Evolutionary conservation across 2,888 invertebrate species (phyloP).

Genomic region (Achlya flavicornis): DNA sequence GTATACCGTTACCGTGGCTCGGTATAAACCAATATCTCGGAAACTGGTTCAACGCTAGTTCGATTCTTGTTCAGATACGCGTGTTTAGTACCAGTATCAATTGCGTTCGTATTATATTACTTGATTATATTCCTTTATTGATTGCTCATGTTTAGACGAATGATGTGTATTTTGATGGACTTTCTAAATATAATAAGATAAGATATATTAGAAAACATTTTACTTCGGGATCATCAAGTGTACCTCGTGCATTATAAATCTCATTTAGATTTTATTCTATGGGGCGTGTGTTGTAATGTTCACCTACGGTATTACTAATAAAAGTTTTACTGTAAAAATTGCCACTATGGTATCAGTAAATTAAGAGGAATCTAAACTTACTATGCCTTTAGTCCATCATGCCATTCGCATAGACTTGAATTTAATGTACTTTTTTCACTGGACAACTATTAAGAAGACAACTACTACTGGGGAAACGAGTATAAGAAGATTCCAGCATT

Average conservation of each 20-base stretch:
- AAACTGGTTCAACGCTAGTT: conserved; percentile 66
- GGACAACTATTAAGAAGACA: too few relatives aligned
- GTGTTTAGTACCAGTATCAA: conserved; percentile 35
- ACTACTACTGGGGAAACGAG: too few relatives aligned
- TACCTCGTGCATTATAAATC: too few relatives aligned
- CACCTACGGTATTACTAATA: too few relatives aligned
- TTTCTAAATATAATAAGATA: background rate
- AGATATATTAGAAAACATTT: background rate
- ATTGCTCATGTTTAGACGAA: background rate
- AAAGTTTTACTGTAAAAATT: too few relatives aligned
- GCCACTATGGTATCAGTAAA: background rate
- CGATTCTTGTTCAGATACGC: conserved; percentile 62
- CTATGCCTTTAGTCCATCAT: background rate
- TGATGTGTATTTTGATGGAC: background rate
- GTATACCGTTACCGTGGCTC: conserved; percentile 55
- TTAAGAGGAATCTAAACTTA: background rate
- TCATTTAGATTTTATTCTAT: too few relatives aligned
- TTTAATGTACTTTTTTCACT: background rate
- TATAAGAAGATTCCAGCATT: too few relatives aligned
- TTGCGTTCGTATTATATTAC: conserved; percentile 34
- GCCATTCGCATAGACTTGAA: too few relatives aligned
- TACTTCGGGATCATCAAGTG: too few relatives aligned
- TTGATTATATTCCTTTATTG: background rate
- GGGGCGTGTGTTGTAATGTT: too few relatives aligned
- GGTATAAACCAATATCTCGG: conserved; percentile 45